Evolutionary conservation across 2,113 vertebrate species (phyloP).

Genomic region (Lampris megalopsis): DNA sequence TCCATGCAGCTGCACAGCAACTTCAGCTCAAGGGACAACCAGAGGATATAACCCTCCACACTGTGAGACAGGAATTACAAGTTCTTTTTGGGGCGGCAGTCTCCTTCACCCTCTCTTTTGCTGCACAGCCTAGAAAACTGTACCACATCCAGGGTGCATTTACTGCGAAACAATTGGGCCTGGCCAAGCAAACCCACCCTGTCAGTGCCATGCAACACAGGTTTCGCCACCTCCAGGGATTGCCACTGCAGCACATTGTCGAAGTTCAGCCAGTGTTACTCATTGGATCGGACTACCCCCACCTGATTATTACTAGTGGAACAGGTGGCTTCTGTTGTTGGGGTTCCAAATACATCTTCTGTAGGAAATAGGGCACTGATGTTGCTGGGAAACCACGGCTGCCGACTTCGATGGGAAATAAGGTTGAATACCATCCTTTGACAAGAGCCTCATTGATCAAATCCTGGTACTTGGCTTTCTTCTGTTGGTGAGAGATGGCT

Average conservation of each 20-base stretch:
- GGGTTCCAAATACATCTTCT: no score
- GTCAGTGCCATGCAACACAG: not conserved
- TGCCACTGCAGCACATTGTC: not conserved
- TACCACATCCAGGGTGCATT: slow-evolving; percentile 17
- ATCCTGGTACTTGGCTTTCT: no score
- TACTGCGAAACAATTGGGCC: slow-evolving; percentile 9
- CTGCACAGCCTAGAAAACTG: not conserved
- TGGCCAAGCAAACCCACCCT: slow-evolving; percentile 22
- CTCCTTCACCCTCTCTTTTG: not conserved
- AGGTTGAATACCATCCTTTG: no score
- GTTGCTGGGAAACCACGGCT: no score
- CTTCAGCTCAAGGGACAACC: not conserved
- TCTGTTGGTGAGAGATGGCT: no score
- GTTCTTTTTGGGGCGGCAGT: not conserved
- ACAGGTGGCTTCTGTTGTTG: no score
- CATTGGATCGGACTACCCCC: slow-evolving; percentile 11
- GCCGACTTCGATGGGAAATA: no score
- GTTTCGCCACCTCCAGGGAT: not conserved
- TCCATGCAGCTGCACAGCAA: slow-evolving; percentile 4
- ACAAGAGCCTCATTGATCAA: no score
- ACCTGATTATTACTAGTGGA: slow-evolving; percentile 5
- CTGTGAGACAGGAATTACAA: slow-evolving; percentile 13
- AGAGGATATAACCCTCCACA: not conserved
- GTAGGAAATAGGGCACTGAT: no score
- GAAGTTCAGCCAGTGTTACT: slow-evolving; percentile 6